phyloP scores from a whole-genome alignment of 2,113 vertebrate species.

The Odontesthes bonariensis region DNA sequence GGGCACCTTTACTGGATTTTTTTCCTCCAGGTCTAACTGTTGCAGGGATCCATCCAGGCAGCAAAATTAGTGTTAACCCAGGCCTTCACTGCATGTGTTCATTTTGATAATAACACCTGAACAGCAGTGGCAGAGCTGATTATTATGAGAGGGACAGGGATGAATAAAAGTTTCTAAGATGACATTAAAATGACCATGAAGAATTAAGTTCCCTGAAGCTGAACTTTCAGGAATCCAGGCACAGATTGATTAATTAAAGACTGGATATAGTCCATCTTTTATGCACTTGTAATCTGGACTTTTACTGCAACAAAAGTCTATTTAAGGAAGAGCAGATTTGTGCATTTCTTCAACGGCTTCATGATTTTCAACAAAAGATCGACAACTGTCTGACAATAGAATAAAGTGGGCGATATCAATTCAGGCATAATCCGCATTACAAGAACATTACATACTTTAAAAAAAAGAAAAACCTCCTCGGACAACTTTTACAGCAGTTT shows the following conservation, averaged over 20 bases:
- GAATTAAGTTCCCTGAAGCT: neutral
- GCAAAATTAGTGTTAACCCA: conserved; percentile 26
- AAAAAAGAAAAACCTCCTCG: too few species aligned
- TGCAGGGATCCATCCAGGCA: conserved; percentile 19
- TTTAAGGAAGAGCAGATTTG: too few species aligned
- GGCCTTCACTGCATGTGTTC: neutral
- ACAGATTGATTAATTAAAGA: neutral
- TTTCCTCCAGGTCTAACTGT: neutral
- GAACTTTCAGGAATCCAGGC: neutral
- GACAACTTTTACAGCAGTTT: too few species aligned
- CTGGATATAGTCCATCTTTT: neutral
- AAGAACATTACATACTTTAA: too few species aligned
- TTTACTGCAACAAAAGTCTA: neutral
- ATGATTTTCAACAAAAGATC: too few species aligned
- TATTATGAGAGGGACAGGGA: conserved; percentile 3
- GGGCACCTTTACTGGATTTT: conserved; percentile 23
- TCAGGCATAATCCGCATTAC: too few species aligned
- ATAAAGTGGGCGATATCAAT: too few species aligned
- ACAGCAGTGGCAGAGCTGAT: neutral
- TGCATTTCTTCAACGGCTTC: too few species aligned
- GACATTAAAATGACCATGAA: neutral
- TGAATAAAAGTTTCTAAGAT: neutral
- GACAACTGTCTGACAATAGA: too few species aligned
- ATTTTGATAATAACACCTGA: conserved; percentile 16
- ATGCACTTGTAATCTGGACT: neutral